Base-by-base conservation (phyloP, 2,888 invertebrate species). In the Scaptomyza polygonia region DNA sequence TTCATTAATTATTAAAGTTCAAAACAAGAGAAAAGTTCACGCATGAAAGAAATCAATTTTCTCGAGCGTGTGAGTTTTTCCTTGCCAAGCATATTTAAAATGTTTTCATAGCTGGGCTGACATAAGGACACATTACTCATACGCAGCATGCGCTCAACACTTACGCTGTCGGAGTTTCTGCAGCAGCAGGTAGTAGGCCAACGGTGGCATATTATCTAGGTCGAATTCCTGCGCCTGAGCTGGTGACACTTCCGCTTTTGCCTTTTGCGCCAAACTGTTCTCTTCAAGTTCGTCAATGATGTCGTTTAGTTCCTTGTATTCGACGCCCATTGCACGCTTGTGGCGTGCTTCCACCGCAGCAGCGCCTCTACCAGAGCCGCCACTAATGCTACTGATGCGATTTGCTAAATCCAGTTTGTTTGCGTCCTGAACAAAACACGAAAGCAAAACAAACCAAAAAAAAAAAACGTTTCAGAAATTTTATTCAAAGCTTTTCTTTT, bases 121-220 rank as follows among this genome's bases (percentile, higher is more conserved):
- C 61, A 61, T 52, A 66, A 42, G 47, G 27, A n/a, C 61, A 42
- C 72, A 71, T 65, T 51, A 56, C 62, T 34, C 49, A 72, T 70
- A 69, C 68, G 62, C 67, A 57, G 57, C 65, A 57, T 75, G 67
- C 18, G 65, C 58, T 40, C 45, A 8, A 32, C 44, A 85, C 89
- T 78, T 72, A 90, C 89, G 56, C 68, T 89, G 89, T 47, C 89
- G 84, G 0, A 89, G 59, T 72, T 88, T 89, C 59, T 90, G 89
- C 70, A 89, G 36, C 57, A 89, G 77, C 79, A 90, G 63, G 63
- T 86, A 88, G 65, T 90, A 89, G 56, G 89, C 72, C 58, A 90
- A 48, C 63, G 90, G 89, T 58, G 88, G 81, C 87, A 90, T 88
- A 68, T 78, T 90, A 56, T 89, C 89, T 73, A 89, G 69, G 63